These are phyloP conservation scores for Brachylomia viminalis DNA, from an alignment of 2,888 invertebrate species.

Conservation along the genomic window DNA sequence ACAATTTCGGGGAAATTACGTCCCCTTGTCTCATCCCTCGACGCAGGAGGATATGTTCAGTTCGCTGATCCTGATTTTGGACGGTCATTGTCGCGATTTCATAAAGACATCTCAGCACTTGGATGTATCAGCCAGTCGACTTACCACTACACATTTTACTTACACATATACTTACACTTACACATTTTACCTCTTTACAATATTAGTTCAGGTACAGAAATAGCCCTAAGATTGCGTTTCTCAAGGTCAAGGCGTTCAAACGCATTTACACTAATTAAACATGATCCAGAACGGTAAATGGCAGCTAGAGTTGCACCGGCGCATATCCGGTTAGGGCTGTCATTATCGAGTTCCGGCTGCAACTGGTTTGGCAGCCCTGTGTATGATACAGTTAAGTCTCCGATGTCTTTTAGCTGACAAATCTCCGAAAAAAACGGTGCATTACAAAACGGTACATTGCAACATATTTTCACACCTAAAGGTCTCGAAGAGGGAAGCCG, in stretches of 20 bases:
- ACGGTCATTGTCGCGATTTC: too few species aligned
- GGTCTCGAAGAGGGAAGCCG: neutral
- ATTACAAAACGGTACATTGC: neutral
- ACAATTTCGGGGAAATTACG: too few species aligned
- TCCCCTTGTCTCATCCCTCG: too few species aligned
- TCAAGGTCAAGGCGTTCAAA: slow-evolving; percentile 35
- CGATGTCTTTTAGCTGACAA: slow-evolving; percentile 25
- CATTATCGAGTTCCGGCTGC: slow-evolving; percentile 66
- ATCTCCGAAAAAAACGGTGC: neutral
- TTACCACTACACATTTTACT: too few species aligned
- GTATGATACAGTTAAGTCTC: slow-evolving; percentile 51
- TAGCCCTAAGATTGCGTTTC: neutral
- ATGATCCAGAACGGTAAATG: slow-evolving; percentile 57
- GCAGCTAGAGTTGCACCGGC: slow-evolving; percentile 39
- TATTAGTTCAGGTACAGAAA: neutral
- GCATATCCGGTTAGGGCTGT: slow-evolving; percentile 65
- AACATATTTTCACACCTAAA: neutral
- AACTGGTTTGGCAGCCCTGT: slow-evolving; percentile 50
- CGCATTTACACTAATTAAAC: slow-evolving; percentile 23
- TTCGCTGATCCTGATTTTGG: too few species aligned
- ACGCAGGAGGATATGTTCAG: too few species aligned
- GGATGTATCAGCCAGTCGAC: too few species aligned
- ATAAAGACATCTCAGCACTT: too few species aligned
- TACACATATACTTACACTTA: too few species aligned
- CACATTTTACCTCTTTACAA: too few species aligned